Base-by-base conservation (phyloP, 2,113 vertebrate species). In the Labeo rohita region DNA sequence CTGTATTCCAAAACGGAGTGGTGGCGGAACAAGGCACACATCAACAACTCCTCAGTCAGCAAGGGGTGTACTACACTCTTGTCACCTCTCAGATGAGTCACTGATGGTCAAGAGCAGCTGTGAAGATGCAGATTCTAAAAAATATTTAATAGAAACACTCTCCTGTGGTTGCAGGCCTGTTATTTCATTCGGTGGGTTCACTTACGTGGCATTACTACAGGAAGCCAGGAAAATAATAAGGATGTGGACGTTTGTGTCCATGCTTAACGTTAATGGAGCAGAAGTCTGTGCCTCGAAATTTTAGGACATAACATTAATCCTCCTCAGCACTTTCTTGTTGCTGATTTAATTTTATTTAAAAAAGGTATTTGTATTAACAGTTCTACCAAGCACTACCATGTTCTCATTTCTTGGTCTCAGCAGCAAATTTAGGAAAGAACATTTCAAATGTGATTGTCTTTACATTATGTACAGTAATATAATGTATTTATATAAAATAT, bases 11-110 rank as follows among this genome's bases (percentile, higher is more conserved):
- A 89, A 95, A 95, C 0, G 97, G 97, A 18, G 93, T 88, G 49
- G 89, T 98, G 3, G 73, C 93, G 39, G 98, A 99, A 85, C 92
- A 94, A 18, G 98, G 98, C 70, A 97, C 96, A 0, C 98, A 99
- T 68, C 96, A 98, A 12, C 96, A 99, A 89, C 96, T 99, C 3
- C 94, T 99, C 86, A 94, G 93, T 21, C 92, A 94, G 87, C 95
- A 94, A 88, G 97, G 96, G 43, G 68, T 95, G 73, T 99, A 99
- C 88, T 94, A 96, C 88, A 93, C 94, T 16, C 94, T 99, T 87
- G 95, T 99, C 87, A 97, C 89, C 43, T 94, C 95, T 52, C 97
- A 99, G 92, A 91, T 92, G 92, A 92, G 89, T 85, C 89, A 86
- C 45, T 85, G 74, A 74, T n/a, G 52, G 23, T 68, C 28, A 76